These are phyloP conservation scores for Chesias legatella DNA, from an alignment of 2,888 invertebrate species.

Conservation along the genomic window DNA sequence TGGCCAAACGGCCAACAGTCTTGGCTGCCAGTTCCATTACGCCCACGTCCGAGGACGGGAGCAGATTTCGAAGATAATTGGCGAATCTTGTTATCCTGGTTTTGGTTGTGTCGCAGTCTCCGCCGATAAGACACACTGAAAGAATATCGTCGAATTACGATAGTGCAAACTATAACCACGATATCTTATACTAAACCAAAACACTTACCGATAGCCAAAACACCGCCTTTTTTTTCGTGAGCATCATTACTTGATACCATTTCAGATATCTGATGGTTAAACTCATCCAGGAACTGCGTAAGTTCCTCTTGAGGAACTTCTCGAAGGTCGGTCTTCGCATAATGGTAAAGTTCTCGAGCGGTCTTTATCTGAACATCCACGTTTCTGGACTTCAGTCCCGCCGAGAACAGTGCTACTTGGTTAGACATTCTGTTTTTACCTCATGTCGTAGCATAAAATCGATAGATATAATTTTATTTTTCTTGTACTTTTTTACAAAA, in stretches of 20 bases:
- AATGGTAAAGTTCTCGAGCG: conserved; percentile 93
- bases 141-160: conserved; percentile 24
- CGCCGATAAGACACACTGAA: conserved; percentile 94
- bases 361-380: conserved; percentile 92
- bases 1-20: conserved; percentile 95
- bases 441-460: conserved; percentile 31
- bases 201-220: conserved; percentile 90
- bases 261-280: conserved; percentile 96
- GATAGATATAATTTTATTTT: conserved; percentile 6
- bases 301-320: conserved; percentile 95
- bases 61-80: conserved; percentile 92
- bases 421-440: conserved; percentile 61
- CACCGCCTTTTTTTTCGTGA: conserved; percentile 97
- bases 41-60: conserved; percentile 94
- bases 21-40: conserved; percentile 98
- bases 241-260: conserved; percentile 97
- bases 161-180: not conserved
- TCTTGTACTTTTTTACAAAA: conserved; percentile 30
- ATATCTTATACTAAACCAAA: not conserved
- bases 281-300: conserved; percentile 94
- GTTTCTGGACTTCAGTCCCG: conserved; percentile 92
- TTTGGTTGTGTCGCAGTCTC: conserved; percentile 95
- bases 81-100: conserved; percentile 95
- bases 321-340: conserved; percentile 93
- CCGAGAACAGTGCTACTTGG: conserved; percentile 88